A percentile compares a stretch with the other conserved stretches of the same genome.
phyloP scores from a whole-genome alignment of 2,113 vertebrate species.

The Choloepus hoffmanni region DNA sequence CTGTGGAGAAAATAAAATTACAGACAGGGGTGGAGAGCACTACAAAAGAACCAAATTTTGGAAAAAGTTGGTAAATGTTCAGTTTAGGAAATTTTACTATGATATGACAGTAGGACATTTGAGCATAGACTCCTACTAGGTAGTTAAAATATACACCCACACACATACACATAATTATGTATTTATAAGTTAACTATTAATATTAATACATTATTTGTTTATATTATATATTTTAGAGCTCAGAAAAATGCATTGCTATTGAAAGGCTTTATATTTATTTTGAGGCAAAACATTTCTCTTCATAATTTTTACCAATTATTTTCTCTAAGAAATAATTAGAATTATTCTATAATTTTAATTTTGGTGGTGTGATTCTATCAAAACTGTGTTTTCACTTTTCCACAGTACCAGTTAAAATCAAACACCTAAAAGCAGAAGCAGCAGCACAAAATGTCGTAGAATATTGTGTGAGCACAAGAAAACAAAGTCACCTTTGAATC shows the following conservation, averaged over 20 bases:
- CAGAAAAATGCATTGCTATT: background rate
- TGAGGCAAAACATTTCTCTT: background rate
- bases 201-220: background rate
- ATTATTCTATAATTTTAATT: background rate
- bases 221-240: background rate
- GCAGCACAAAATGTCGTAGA: background rate
- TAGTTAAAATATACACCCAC: background rate
- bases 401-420: background rate
- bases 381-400: background rate
- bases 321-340: background rate
- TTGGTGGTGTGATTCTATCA: background rate
- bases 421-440: background rate
- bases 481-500: background rate
- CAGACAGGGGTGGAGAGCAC: background rate
- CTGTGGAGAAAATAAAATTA: too few species aligned
- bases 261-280: background rate
- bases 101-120: background rate
- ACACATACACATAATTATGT: too few species aligned
- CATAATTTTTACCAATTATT: background rate
- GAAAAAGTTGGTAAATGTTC: background rate
- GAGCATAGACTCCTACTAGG: background rate
- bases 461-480: background rate
- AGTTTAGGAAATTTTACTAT: background rate
- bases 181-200: too few species aligned
- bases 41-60: background rate